Percentiles rank a stretch among this genome's conserved stretches.
phyloP scores from a whole-genome alignment of 2,113 vertebrate genomes.

The Tricholaema leucomelas region DNA sequence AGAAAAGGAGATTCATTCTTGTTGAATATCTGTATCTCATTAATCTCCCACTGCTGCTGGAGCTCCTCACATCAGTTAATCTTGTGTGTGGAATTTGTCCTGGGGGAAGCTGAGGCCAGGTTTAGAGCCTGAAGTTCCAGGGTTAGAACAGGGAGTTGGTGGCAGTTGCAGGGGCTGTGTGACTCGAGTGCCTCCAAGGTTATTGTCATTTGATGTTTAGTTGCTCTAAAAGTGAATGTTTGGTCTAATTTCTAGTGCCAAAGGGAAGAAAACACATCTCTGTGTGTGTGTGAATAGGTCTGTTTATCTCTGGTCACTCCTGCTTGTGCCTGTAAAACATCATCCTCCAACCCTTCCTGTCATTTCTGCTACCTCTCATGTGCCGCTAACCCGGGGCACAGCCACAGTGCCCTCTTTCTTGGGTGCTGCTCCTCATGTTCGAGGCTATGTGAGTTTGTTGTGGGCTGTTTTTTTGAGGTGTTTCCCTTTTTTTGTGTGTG shows the following conservation, averaged over 20 bases:
- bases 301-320: conserved; percentile 23
- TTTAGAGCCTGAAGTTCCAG: conserved; percentile 7
- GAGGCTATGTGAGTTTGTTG: conserved; percentile 6
- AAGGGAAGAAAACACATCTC: conserved; percentile 13
- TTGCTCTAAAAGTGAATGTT: conserved; percentile 20
- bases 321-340: conserved; percentile 46
- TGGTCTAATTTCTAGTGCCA: conserved; percentile 14
- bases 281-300: conserved; percentile 34
- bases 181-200: neutral
- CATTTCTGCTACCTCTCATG: conserved; percentile 17
- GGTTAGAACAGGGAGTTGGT: neutral
- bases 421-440: conserved; percentile 44
- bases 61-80: neutral
- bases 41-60: neutral
- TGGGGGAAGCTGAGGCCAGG: neutral
- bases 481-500: neutral
- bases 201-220: neutral
- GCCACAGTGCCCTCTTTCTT: conserved; percentile 8
- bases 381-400: neutral
- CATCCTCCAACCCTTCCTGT: conserved; percentile 36
- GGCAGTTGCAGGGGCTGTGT: neutral
- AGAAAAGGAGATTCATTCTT: neutral
- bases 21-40: neutral
- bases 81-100: neutral
- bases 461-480: too few relatives aligned